Conservation (phyloP, 1,140 invertebrate genomes). For the Sinella curviseta region DNA sequence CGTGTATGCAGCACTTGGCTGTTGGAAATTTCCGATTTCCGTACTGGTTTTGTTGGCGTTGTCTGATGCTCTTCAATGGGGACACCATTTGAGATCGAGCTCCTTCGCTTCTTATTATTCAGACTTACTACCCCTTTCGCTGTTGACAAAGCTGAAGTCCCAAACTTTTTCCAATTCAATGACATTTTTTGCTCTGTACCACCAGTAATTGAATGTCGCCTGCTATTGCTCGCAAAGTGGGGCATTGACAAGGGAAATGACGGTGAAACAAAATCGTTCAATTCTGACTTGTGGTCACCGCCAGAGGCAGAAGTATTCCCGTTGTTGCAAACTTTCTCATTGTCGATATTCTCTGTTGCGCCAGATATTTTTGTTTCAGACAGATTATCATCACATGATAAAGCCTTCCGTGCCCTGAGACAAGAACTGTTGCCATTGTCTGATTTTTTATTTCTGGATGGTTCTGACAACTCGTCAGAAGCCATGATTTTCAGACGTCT, state of each 20-base stretch:
- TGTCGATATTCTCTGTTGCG: no score
- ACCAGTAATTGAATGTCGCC: neutral
- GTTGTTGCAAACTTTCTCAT: no score
- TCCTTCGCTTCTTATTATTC: neutral
- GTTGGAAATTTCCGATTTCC: neutral
- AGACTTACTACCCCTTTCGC: neutral
- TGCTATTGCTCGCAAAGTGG: no score
- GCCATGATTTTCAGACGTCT: no score
- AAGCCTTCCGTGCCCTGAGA: neutral
- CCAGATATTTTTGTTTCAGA: no score
- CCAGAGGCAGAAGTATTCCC: no score
- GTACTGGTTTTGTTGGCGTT: neutral
- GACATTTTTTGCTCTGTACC: neutral
- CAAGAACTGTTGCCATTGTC: neutral
- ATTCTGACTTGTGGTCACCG: no score
- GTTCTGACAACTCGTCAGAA: no score
- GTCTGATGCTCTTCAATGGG: neutral
- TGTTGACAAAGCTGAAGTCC: neutral
- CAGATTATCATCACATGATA: slow-evolving; percentile 15
- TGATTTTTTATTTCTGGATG: no score
- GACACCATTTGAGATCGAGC: neutral
- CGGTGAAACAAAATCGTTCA: no score
- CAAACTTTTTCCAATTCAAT: neutral
- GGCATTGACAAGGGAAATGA: no score
- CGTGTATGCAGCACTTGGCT: neutral